These are phyloP conservation scores for Linnaemya tessellans DNA, from an alignment of 2,888 invertebrate species.

Conservation along the genomic window DNA sequence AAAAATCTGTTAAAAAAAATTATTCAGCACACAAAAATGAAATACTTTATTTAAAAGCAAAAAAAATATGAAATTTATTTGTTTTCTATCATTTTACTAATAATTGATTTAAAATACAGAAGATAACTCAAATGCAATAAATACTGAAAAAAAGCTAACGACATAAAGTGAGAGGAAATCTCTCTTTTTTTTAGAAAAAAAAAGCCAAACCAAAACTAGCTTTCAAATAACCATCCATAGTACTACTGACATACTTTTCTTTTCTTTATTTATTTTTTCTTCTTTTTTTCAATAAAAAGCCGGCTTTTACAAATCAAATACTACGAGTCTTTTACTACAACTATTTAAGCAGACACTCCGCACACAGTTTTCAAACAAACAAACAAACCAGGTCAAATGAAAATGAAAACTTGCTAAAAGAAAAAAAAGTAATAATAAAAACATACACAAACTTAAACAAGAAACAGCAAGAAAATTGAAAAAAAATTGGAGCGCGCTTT, in stretches of 20 bases:
- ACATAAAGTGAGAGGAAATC: conserved; percentile 71
- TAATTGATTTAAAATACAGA: conserved; percentile 58
- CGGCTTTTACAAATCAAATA: conserved; percentile 57
- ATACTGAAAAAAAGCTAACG: conserved; percentile 6
- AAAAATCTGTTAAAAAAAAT: conserved; percentile 3
- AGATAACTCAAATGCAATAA: conserved; percentile 2
- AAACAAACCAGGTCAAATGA: conserved; percentile 81
- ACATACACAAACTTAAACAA: conserved; percentile 51
- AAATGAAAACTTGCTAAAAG: conserved; percentile 78
- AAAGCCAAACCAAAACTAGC: conserved; percentile 43
- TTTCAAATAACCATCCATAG: conserved; percentile 66
- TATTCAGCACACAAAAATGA: conserved; percentile 18
- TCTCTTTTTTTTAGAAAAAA: conserved; percentile 59
- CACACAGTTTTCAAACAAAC: conserved; percentile 21
- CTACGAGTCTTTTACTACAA: conserved; percentile 26
- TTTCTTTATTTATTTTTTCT: conserved; percentile 55
- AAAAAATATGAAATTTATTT: conserved; percentile 22
- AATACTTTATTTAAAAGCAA: conserved; percentile 39
- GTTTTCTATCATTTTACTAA: conserved; percentile 45
- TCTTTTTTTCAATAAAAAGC: conserved; percentile 40
- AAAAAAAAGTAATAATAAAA: no score
- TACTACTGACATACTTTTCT: conserved; percentile 71
- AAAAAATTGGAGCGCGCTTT: conserved; percentile 74
- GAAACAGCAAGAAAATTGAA: conserved; percentile 73
- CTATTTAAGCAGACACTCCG: conserved; percentile 70